Conservation (phyloP, 2,797 vertebrate species). For the Eidolon dupreanum region DNA sequence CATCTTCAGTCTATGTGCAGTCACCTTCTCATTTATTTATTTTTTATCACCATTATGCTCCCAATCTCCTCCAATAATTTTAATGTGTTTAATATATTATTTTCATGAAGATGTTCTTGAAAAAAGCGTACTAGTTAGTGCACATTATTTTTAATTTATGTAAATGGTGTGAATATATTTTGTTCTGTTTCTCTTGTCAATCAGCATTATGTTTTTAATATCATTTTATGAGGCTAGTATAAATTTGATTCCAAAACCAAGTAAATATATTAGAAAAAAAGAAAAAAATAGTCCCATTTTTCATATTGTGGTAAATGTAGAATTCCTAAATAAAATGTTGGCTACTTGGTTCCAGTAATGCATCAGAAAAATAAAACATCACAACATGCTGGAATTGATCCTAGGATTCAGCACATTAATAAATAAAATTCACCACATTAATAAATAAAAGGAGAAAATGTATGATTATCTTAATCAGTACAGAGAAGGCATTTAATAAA, state of each 20-base stretch:
- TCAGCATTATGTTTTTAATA: not conserved
- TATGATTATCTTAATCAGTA: not conserved
- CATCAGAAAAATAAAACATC: not conserved
- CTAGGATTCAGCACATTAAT: not conserved
- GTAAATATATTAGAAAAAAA: not conserved
- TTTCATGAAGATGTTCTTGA: not conserved
- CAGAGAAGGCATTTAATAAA: not conserved
- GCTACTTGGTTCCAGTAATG: not conserved
- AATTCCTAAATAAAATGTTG: not conserved
- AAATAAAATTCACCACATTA: not conserved
- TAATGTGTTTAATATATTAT: not conserved
- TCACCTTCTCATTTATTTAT: not conserved
- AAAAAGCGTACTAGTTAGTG: not conserved
- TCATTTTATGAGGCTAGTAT: not conserved
- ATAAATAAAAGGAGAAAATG: not conserved
- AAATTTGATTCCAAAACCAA: not conserved
- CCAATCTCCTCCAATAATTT: not conserved
- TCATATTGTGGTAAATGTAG: not conserved
- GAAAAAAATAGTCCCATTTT: not conserved
- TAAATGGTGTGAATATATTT: not conserved
- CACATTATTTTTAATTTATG: not conserved
- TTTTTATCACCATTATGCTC: not conserved
- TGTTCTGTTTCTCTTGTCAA: not conserved
- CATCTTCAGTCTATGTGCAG: not conserved
- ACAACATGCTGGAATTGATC: not conserved